Evolutionary conservation across 2,888 invertebrate genomes (phyloP).

Genomic region (Xanthia icteritia): DNA sequence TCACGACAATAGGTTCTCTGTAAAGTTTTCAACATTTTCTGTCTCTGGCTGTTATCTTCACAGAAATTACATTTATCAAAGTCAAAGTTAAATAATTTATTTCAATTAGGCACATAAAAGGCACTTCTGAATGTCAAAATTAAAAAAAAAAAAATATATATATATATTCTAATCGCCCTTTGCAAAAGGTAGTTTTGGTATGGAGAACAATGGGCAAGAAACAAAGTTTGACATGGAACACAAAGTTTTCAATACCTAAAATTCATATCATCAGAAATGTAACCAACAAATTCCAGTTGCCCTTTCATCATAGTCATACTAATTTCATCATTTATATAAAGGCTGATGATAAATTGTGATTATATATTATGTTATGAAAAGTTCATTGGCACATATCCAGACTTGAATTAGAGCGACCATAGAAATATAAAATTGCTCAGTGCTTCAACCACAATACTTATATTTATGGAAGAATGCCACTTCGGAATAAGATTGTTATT

Average conservation of each 20-base stretch:
- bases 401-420: not conserved
- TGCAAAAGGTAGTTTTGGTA: too few relatives aligned
- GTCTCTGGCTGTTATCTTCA: not conserved
- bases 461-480: not conserved
- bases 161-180: too few relatives aligned
- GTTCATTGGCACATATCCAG: slow-evolving; percentile 37
- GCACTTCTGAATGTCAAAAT: too few relatives aligned
- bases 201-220: too few relatives aligned
- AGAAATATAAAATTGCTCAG: slow-evolving; percentile 13
- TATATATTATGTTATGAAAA: slow-evolving; percentile 22
- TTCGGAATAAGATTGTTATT: not conserved
- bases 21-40: not conserved
- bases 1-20: not conserved
- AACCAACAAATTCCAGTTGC: not conserved
- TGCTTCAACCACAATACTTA: slow-evolving; percentile 8
- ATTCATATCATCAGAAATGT: not conserved
- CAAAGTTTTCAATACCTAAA: not conserved
- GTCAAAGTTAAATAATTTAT: too few relatives aligned
- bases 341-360: slow-evolving; percentile 21
- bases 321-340: slow-evolving; percentile 31
- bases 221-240: slow-evolving; percentile 8
- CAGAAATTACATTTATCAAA: not conserved
- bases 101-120: too few relatives aligned
- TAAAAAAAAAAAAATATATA: too few relatives aligned
- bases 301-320: slow-evolving; percentile 12